Percentiles rank a stretch among this genome's conserved stretches.
phyloP scores from a whole-genome alignment of 2,797 vertebrate species.

The Semaprochilodus insignis region DNA sequence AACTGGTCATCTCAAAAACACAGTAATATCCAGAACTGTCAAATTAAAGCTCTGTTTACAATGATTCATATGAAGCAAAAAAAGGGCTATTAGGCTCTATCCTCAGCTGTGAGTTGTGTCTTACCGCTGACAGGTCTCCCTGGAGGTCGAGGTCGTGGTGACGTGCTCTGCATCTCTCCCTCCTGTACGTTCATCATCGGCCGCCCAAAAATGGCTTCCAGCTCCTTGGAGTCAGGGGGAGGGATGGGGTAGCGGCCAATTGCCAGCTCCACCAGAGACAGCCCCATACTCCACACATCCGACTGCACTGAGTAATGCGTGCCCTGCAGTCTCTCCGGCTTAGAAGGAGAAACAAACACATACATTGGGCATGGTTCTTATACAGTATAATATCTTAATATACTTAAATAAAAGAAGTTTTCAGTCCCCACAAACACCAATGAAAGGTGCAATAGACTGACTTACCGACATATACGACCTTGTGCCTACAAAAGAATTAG shows the following conservation, averaged over 20 bases:
- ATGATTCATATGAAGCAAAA: background rate
- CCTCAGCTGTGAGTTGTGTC: constrained; percentile 74
- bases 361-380: background rate
- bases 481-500: constrained; percentile 88
- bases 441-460: constrained; percentile 12
- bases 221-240: constrained; percentile 86
- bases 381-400: background rate
- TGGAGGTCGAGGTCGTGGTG: constrained; percentile 83
- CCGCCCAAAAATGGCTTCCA: constrained; percentile 87
- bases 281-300: constrained; percentile 91
- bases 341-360: constrained; percentile 31
- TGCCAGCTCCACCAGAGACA: constrained; percentile 88
- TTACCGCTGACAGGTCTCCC: constrained; percentile 85
- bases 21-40: background rate
- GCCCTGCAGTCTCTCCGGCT: constrained; percentile 90
- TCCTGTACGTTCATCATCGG: constrained; percentile 78
- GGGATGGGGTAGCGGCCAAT: constrained; percentile 90
- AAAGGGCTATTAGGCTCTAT: constrained; percentile 76
- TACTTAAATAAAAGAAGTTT: background rate
- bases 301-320: constrained; percentile 91
- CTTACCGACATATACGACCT: constrained; percentile 90
- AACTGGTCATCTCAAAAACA: too few relatives aligned
- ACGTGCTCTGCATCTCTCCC: constrained; percentile 79
- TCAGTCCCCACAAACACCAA: background rate
- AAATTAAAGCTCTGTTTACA: background rate